phyloP scores from a whole-genome alignment of 1,140 invertebrate genomes.

The Mesaphorura yosii region DNA sequence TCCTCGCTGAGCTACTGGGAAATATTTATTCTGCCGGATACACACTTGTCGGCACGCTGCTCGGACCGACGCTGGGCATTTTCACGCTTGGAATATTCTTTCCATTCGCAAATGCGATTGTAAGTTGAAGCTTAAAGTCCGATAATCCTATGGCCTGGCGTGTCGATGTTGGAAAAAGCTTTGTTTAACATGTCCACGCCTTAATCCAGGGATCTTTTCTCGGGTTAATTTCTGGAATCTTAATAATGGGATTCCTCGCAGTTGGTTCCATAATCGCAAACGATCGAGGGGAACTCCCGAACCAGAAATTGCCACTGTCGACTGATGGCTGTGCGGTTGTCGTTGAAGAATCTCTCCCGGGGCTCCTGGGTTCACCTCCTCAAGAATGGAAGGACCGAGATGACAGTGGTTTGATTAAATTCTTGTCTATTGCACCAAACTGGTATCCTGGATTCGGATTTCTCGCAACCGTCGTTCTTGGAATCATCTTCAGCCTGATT shows the following conservation, averaged over 20 bases:
- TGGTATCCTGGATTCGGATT: background rate
- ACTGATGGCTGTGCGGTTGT: background rate
- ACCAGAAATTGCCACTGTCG: conserved; percentile 3
- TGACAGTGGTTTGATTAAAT: background rate
- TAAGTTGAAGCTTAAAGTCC: conserved; percentile 35
- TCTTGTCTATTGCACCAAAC: background rate
- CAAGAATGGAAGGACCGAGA: conserved; percentile 1
- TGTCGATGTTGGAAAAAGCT: background rate
- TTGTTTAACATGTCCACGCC: background rate
- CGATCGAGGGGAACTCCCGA: background rate
- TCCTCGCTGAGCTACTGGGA: conserved; percentile 11
- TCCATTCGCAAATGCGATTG: conserved; percentile 63
- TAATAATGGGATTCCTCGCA: conserved; percentile 12
- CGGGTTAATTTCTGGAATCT: background rate
- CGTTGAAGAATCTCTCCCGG: background rate
- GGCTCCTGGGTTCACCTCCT: background rate
- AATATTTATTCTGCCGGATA: conserved; percentile 8
- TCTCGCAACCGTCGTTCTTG: background rate
- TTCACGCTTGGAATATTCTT: conserved; percentile 74
- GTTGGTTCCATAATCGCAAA: conserved; percentile 21
- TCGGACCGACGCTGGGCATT: conserved; percentile 43
- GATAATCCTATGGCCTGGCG: background rate
- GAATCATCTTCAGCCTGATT: conserved; percentile 5
- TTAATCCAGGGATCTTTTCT: background rate
- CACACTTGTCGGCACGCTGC: conserved; percentile 2